These are phyloP conservation scores for Melospiza melodia DNA, from an alignment of 2,113 vertebrate genomes.

Conservation along the genomic window DNA sequence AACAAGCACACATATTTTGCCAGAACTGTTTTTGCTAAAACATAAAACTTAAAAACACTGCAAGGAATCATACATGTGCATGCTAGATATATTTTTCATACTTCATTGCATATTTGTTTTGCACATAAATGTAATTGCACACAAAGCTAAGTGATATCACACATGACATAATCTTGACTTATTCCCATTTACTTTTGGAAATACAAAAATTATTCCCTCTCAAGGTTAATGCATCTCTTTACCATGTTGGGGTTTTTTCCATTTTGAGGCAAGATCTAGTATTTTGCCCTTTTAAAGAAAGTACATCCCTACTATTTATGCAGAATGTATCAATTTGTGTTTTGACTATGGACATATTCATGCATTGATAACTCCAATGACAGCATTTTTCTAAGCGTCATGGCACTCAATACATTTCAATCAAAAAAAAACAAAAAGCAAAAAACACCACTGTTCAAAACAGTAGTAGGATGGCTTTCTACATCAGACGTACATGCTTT, in stretches of 20 bases:
- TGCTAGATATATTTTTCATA: background rate
- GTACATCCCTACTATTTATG: background rate
- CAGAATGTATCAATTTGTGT: background rate
- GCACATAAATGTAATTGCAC: background rate
- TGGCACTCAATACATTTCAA: background rate
- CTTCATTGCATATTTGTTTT: background rate
- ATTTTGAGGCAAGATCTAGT: background rate
- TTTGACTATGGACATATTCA: background rate
- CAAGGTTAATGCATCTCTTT: background rate
- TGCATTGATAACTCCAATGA: fast-evolving
- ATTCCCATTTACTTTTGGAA: background rate
- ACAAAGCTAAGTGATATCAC: background rate
- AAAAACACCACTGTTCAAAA: background rate
- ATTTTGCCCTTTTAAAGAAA: background rate
- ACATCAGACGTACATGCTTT: background rate
- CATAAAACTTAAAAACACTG: background rate
- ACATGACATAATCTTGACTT: background rate
- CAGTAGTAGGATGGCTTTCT: background rate
- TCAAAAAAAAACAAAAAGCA: background rate
- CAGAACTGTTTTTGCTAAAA: fast-evolving
- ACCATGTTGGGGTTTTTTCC: background rate
- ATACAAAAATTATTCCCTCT: background rate
- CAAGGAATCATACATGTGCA: background rate
- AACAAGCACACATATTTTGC: background rate
- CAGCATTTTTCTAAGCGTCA: background rate